Percentiles rank a stretch among this genome's conserved stretches.
Conservation (phyloP, 2,888 invertebrate genomes). For the Bibio marci region DNA sequence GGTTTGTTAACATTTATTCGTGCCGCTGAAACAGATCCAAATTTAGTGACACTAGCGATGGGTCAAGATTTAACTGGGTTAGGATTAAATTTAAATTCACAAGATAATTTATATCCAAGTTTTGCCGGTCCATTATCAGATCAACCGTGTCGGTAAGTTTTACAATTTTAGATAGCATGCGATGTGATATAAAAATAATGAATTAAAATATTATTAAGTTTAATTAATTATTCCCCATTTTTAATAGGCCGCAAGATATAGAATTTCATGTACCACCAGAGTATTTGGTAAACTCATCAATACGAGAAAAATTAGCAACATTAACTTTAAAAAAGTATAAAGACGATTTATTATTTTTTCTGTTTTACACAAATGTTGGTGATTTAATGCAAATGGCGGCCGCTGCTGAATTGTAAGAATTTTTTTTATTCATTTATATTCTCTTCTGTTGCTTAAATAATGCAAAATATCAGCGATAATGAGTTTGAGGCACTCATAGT, state of each 20-base stretch:
- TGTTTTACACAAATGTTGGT: constrained; percentile 98
- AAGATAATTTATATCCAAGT: constrained; percentile 93
- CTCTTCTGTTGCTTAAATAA: too few species aligned
- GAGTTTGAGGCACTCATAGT: too few species aligned
- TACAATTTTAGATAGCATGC: neutral
- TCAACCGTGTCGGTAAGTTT: constrained; percentile 59
- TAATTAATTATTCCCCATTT: too few species aligned
- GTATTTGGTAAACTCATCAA: constrained; percentile 93
- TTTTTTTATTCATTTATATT: too few species aligned
- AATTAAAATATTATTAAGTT: neutral
- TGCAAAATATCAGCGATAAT: too few species aligned
- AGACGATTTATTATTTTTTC: constrained; percentile 96
- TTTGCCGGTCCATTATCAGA: constrained; percentile 99
- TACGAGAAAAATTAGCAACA: constrained; percentile 88
- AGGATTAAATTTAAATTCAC: constrained; percentile 95
- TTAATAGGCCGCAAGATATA: constrained; percentile 84
- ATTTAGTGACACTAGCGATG: constrained; percentile 87
- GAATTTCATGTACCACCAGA: constrained; percentile 97
- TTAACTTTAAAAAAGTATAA: constrained; percentile 93
- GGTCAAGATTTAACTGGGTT: constrained; percentile 96
- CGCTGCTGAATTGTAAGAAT: constrained; percentile 82
- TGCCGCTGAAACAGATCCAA: constrained; percentile 93
- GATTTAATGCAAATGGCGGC: constrained; percentile 96
- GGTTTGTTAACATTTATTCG: constrained; percentile 95
- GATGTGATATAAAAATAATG: neutral